Evolutionary conservation across 2,888 invertebrate species (phyloP), one percentile per base, ranked within the genome.

Genomic region (Eupithecia subfuscata): DNA sequence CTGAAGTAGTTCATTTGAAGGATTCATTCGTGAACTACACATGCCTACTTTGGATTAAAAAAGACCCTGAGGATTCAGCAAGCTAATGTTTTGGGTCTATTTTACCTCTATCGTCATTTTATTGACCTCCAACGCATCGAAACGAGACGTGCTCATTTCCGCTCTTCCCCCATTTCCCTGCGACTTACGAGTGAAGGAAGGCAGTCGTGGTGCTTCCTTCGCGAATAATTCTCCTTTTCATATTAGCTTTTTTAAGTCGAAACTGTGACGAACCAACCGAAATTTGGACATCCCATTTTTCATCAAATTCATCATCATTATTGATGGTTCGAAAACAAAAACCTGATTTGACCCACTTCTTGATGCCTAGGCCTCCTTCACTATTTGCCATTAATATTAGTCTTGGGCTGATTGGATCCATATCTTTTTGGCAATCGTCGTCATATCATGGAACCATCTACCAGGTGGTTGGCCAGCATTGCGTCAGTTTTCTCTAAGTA

Each of bases 161-260:
- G 18, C 34, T 45, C 56, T 6, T 52, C 69, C 60, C 22, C 69
- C 60, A 60, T 70, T 77, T 75, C 70, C 75, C 63, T 34, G 69
- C 22, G 56, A 73, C 77, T 74, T 72, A 74, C 70, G 72, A 73
- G 70, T n/a, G n/a, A n/a, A n/a, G 75, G 77, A 70, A 75, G 77
- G 77, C 75, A 77, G 70, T 64, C 25, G 71, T 48, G 60, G 43
- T 74, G 75, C 68, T 74, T 70, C 74, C 75, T 72, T 67, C 48
- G 60, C 70, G 67, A 72, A 72, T 70, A 71, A 71, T 69, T 72
- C 68, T 71, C 68, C 69, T 43, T 69, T 43, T 8, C n/a, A n/a
- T n/a, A n/a, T n/a, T n/a, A n/a, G 3, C 7, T 52, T 52, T 52
- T 52, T n/a, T 52, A 11, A 56, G 5, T 56, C 22, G 1, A 2